Conservation (phyloP, 2,113 vertebrate genomes). For the Raja brachyura region DNA sequence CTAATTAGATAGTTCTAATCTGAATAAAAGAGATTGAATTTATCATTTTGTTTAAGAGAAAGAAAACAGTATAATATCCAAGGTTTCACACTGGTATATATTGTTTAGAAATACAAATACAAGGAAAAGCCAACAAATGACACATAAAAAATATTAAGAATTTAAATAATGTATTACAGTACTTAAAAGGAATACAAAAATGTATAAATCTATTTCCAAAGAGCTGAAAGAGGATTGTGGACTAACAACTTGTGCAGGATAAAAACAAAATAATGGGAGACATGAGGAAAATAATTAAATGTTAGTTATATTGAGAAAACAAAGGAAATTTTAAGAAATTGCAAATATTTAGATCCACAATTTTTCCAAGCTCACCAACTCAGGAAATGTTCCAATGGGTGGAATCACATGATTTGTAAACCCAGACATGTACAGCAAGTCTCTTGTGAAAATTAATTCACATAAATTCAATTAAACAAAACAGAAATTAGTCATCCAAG, state of each 20-base stretch:
- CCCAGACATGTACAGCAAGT: too few species aligned
- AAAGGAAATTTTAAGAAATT: neutral
- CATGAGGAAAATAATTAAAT: neutral
- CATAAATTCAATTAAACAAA: too few species aligned
- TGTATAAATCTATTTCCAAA: neutral
- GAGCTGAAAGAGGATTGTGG: neutral
- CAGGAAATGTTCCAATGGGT: neutral
- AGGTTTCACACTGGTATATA: neutral
- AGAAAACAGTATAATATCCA: neutral
- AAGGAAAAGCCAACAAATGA: neutral
- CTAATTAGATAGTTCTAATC: neutral
- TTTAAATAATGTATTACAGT: neutral
- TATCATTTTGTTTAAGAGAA: neutral
- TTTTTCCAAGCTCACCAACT: neutral
- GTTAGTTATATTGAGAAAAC: neutral
- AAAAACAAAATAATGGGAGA: neutral
- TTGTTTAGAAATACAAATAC: too few species aligned
- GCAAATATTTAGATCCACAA: neutral
- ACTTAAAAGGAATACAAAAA: neutral
- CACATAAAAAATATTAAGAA: neutral
- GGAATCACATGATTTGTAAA: too few species aligned
- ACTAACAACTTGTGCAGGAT: neutral
- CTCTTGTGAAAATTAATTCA: too few species aligned
- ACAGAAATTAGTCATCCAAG: too few species aligned
- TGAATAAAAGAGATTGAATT: neutral